These are phyloP conservation scores for Rotaria socialis DNA, from an alignment of 2,888 invertebrate genomes.

Conservation along the genomic window DNA sequence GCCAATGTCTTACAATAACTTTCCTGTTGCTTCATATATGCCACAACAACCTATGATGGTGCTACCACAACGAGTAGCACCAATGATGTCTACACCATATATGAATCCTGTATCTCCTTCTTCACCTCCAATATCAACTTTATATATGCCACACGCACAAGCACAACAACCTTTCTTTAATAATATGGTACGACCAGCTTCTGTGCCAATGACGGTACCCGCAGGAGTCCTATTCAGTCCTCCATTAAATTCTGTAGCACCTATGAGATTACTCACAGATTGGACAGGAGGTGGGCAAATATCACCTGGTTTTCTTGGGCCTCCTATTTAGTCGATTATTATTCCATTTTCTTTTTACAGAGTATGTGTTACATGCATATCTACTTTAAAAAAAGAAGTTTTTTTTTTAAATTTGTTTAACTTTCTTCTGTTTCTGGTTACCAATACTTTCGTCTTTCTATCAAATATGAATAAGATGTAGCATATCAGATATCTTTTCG, in stretches of 20 bases:
- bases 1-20: background rate
- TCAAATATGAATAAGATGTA: background rate
- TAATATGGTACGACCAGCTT: background rate
- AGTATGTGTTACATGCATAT: background rate
- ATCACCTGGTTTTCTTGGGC: slow-evolving; percentile 29
- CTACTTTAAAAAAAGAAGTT: background rate
- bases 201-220: too few relatives aligned
- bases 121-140: background rate
- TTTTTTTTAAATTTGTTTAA: background rate
- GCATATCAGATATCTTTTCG: background rate
- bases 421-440: background rate
- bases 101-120: background rate
- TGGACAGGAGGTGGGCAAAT: slow-evolving; percentile 17
- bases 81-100: background rate
- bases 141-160: background rate
- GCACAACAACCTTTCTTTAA: background rate
- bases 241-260: background rate
- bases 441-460: background rate
- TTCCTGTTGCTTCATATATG: background rate
- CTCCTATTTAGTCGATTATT: background rate
- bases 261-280: background rate
- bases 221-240: background rate
- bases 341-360: background rate
- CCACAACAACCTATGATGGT: background rate
- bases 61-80: background rate